These are phyloP conservation scores for Leucophora obtusa DNA, from an alignment of 2,888 invertebrate species.

Conservation along the genomic window DNA sequence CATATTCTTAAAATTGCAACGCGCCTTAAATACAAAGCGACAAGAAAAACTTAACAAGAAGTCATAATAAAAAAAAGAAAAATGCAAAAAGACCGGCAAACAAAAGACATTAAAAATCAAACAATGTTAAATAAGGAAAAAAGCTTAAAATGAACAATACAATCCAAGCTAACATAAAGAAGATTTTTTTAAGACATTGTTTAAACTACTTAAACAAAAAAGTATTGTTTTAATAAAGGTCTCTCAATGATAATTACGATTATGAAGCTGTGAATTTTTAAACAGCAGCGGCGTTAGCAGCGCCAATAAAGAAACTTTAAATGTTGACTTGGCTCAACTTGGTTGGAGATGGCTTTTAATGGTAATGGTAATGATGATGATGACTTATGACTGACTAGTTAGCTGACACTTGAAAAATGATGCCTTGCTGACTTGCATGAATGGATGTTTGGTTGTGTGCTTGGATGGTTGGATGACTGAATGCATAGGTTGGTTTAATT, in stretches of 20 bases:
- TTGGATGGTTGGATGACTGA: neutral
- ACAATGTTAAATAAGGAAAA: constrained; percentile 13
- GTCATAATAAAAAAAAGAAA: constrained; percentile 34
- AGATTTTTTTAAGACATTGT: neutral
- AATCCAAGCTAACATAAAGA: neutral
- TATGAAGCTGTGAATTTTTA: constrained; percentile 29
- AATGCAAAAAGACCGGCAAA: constrained; percentile 3
- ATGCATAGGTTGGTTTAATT: constrained; percentile 8
- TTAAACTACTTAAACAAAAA: constrained; percentile 29
- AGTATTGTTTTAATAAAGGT: constrained; percentile 43
- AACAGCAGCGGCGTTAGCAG: constrained; percentile 2
- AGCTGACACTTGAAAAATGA: neutral
- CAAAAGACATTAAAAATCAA: constrained; percentile 10
- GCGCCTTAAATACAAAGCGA: neutral
- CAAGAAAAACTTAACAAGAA: constrained; percentile 32
- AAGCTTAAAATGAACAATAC: neutral
- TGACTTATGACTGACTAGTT: constrained; percentile 30
- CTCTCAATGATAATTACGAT: constrained; percentile 37
- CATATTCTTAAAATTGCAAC: constrained; percentile 37
- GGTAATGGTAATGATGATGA: constrained; percentile 32
- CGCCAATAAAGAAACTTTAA: neutral
- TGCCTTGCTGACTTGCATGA: constrained; percentile 8
- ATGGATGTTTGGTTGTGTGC: neutral
- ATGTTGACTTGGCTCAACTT: constrained; percentile 42
- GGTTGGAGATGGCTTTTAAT: constrained; percentile 37